phyloP scores from a whole-genome alignment of 2,113 vertebrate species.

The Hippopotamus amphibius region DNA sequence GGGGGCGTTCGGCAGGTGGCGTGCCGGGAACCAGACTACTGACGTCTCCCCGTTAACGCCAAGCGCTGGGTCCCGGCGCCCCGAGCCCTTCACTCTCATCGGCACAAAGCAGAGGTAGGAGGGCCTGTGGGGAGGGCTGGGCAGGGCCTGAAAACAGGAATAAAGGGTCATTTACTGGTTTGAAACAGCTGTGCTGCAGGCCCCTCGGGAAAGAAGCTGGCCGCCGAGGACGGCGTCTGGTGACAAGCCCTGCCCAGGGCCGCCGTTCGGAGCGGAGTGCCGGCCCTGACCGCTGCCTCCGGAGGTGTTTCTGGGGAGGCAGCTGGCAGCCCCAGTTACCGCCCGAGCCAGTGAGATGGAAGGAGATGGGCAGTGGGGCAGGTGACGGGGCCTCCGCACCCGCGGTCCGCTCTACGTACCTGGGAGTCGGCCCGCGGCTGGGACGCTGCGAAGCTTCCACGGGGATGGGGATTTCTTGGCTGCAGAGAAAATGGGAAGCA shows the following conservation, averaged over 20 bases:
- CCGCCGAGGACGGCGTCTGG: constrained; percentile 84
- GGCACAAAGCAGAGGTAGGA: neutral
- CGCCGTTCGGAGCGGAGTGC: neutral
- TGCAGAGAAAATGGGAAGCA: constrained; percentile 81
- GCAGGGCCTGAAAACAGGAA: neutral
- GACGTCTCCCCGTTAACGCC: rapidly evolving
- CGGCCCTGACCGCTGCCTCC: constrained; percentile 58
- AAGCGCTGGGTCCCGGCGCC: too few species aligned
- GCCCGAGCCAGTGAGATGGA: rapidly evolving
- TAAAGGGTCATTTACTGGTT: neutral
- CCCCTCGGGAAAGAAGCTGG: constrained; percentile 29
- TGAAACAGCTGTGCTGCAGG: rapidly evolving
- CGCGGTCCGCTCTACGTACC: constrained; percentile 86
- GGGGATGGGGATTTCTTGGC: constrained; percentile 84
- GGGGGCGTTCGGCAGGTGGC: neutral
- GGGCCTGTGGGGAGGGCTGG: neutral
- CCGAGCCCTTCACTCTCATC: neutral
- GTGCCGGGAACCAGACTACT: neutral
- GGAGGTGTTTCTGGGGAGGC: constrained; percentile 69
- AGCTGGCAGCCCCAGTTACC: constrained; percentile 73
- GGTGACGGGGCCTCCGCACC: constrained; percentile 83
- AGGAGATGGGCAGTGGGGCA: neutral
- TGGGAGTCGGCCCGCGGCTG: constrained; percentile 83
- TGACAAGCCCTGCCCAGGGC: constrained; percentile 80
- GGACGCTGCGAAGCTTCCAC: constrained; percentile 84